Conservation (phyloP, 2,113 vertebrate genomes). For the Heteronetta atricapilla region DNA sequence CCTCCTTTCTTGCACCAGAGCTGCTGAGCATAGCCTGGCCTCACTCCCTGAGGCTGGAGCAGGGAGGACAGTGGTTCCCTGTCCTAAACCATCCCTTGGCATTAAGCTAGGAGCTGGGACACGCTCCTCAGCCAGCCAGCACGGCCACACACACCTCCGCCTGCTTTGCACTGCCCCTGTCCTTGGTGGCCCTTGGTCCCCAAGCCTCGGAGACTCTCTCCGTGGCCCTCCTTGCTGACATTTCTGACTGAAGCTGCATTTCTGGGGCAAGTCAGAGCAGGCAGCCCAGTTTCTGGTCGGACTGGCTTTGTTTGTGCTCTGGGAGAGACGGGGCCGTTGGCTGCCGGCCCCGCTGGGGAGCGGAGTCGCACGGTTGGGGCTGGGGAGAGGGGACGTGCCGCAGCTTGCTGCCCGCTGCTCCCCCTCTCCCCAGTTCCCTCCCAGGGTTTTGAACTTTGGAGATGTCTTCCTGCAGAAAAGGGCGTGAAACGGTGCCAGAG, state of each 20-base stretch:
- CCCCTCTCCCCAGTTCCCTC: neutral
- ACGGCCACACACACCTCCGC: neutral
- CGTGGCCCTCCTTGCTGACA: neutral
- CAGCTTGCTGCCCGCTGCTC: constrained; percentile 60
- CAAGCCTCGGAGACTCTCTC: neutral
- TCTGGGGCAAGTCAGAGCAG: constrained; percentile 69
- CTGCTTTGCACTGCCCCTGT: neutral
- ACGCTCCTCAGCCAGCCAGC: constrained; percentile 6
- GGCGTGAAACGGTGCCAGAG: neutral
- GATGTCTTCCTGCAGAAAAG: constrained; percentile 32
- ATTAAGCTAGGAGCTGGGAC: neutral
- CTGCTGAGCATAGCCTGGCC: neutral
- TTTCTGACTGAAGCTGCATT: constrained; percentile 42
- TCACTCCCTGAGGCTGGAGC: neutral
- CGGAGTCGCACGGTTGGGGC: constrained; percentile 43
- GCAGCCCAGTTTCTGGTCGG: constrained; percentile 68
- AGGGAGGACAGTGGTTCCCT: neutral
- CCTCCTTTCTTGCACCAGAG: fast-evolving
- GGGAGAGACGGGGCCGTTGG: neutral
- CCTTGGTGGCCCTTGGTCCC: neutral
- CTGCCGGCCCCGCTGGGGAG: constrained; percentile 30
- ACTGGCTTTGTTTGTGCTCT: constrained; percentile 64
- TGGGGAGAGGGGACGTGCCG: constrained; percentile 48
- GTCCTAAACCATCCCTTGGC: neutral
- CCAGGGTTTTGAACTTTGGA: constrained; percentile 57